These are phyloP conservation scores for Sphyrna mokarran DNA, from an alignment of 2,113 vertebrate species.

Conservation along the genomic window DNA sequence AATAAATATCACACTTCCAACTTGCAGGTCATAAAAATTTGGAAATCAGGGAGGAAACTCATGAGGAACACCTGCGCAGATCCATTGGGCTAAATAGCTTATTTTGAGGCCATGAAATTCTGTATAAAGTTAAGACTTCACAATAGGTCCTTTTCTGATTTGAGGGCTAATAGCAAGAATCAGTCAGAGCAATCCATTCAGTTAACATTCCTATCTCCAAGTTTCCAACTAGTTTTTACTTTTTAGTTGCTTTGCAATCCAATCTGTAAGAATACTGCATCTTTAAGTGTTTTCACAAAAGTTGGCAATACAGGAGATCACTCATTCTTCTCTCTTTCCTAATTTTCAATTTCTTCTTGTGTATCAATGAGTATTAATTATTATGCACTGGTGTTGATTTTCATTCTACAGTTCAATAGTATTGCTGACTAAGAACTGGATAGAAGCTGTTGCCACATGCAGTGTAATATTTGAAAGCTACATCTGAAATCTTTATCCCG, in stretches of 20 bases:
- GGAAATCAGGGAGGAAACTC: neutral
- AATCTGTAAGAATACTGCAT: constrained; percentile 25
- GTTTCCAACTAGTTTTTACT: constrained; percentile 2
- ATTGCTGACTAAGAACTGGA: constrained; percentile 32
- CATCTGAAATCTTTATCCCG: neutral
- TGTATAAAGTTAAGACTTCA: neutral
- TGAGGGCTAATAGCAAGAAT: neutral
- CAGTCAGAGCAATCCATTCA: neutral
- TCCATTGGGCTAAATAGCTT: neutral
- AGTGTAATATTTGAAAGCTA: constrained; percentile 5
- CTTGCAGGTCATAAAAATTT: neutral
- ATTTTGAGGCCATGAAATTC: neutral
- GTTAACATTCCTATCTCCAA: neutral
- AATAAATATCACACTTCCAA: neutral
- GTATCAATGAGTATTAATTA: neutral
- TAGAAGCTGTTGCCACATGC: neutral
- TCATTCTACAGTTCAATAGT: constrained; percentile 13
- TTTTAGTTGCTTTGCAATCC: neutral
- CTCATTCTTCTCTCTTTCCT: neutral
- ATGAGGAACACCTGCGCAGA: neutral
- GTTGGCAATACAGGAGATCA: constrained; percentile 7
- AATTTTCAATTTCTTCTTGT: neutral
- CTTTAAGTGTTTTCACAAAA: constrained; percentile 20
- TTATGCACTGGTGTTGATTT: neutral
- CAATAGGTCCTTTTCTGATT: neutral